Evolutionary conservation across 2,113 vertebrate species (phyloP).

Genomic region (Rafetus swinhoei): DNA sequence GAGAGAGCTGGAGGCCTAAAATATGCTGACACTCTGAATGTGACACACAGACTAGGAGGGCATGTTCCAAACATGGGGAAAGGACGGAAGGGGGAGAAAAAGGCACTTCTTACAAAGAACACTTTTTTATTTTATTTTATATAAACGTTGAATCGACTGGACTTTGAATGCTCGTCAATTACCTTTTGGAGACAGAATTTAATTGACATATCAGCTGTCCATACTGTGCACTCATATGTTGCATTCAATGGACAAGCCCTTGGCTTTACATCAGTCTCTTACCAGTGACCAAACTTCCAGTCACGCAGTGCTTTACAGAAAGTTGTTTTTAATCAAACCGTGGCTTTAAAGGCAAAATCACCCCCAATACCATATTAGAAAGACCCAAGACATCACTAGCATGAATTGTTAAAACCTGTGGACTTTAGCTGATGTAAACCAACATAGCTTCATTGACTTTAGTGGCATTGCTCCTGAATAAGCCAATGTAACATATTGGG

Average conservation of each 20-base stretch:
- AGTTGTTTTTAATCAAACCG: slow-evolving; percentile 23
- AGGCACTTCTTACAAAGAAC: background rate
- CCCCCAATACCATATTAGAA: background rate
- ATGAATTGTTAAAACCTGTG: background rate
- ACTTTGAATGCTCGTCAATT: slow-evolving; percentile 28
- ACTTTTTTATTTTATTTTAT: background rate
- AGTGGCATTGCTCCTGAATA: background rate
- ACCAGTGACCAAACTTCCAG: background rate
- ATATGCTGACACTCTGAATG: slow-evolving; percentile 71
- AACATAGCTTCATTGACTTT: background rate
- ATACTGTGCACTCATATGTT: background rate
- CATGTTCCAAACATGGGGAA: slow-evolving; percentile 13
- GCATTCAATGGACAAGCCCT: background rate
- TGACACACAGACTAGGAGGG: slow-evolving; percentile 40
- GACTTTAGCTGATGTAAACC: slow-evolving; percentile 8
- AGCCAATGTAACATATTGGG: background rate
- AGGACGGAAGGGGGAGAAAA: slow-evolving; percentile 20
- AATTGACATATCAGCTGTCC: background rate
- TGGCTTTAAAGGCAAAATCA: slow-evolving; percentile 27
- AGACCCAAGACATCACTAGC: background rate
- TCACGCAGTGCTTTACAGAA: slow-evolving; percentile 1
- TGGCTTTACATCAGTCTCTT: slow-evolving; percentile 11
- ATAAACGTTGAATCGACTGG: slow-evolving; percentile 56
- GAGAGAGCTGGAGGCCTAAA: slow-evolving; percentile 68
- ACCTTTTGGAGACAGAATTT: slow-evolving; percentile 24